phyloP scores from a whole-genome alignment of 2,888 invertebrate genomes.

The Rhagophthalmus giganteus region DNA sequence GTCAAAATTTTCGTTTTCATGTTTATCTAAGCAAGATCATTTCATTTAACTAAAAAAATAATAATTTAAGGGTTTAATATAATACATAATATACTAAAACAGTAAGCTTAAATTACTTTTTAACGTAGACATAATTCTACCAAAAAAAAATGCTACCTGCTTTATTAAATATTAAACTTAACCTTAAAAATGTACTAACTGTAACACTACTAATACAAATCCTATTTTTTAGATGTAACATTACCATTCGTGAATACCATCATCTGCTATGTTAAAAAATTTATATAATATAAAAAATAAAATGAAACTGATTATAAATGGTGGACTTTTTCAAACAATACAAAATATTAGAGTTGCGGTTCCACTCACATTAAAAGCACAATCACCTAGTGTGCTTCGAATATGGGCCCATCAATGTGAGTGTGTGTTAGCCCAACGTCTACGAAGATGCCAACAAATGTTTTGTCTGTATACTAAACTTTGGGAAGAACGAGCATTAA shows the following conservation, averaged over 20 bases:
- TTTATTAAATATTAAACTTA: slow-evolving; percentile 39
- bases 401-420: slow-evolving; percentile 62
- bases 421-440: slow-evolving; percentile 63
- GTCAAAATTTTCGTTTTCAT: too few species aligned
- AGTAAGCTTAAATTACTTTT: background rate
- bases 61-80: background rate
- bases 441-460: slow-evolving; percentile 66
- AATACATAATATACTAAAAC: background rate
- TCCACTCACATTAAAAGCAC: slow-evolving; percentile 52
- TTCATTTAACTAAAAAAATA: too few species aligned
- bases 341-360: slow-evolving; percentile 23
- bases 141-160: slow-evolving; percentile 26
- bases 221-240: slow-evolving; percentile 34
- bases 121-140: slow-evolving; percentile 7
- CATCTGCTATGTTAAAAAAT: slow-evolving; percentile 33
- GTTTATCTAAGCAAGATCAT: too few species aligned
- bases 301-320: slow-evolving; percentile 18
- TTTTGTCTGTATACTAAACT: slow-evolving; percentile 64
- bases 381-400: slow-evolving; percentile 57
- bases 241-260: slow-evolving; percentile 39
- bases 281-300: slow-evolving; percentile 16
- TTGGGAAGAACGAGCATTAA: slow-evolving; percentile 65
- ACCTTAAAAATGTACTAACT: slow-evolving; percentile 46
- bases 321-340: slow-evolving; percentile 6
- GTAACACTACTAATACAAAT: slow-evolving; percentile 18